phyloP scores from a whole-genome alignment of 92 coral and sea anemone genomes.

The Muricea muricata region DNA sequence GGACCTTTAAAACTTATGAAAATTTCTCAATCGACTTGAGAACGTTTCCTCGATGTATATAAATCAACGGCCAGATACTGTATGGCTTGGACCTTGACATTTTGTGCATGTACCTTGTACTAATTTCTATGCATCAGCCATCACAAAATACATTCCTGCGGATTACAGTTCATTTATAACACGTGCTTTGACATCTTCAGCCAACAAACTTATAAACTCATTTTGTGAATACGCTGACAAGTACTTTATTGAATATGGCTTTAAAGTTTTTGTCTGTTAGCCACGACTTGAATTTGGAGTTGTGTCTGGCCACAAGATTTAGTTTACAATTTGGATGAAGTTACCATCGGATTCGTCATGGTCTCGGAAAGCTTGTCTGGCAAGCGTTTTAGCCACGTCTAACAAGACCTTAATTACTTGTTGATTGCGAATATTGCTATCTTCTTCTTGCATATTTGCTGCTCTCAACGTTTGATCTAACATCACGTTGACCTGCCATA shows the following conservation, averaged over 20 bases:
- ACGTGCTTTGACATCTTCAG: constrained; percentile 1
- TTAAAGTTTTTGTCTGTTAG: not conserved
- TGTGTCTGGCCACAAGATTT: constrained; percentile 28
- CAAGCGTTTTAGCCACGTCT: not conserved
- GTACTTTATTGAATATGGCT: constrained; percentile 26
- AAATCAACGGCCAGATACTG: too few species aligned
- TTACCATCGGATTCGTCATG: constrained; percentile 20
- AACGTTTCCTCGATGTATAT: not conserved
- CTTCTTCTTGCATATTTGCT: not conserved
- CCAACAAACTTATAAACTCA: constrained; percentile 20
- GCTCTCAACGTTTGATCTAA: not conserved
- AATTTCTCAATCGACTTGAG: not conserved
- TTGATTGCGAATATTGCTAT: not conserved
- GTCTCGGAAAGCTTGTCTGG: constrained; percentile 28
- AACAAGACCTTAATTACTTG: not conserved
- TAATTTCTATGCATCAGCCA: constrained; percentile 16
- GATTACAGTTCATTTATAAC: not conserved
- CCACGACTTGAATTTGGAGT: constrained; percentile 11
- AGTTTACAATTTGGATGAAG: constrained; percentile 27
- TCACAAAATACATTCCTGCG: constrained; percentile 17
- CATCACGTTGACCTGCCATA: not conserved
- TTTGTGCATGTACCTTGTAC: constrained; percentile 1
- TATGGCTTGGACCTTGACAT: not conserved
- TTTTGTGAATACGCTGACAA: constrained; percentile 18
- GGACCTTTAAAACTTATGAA: not conserved